Evolutionary conservation across 2,113 vertebrate genomes (phyloP), one percentile per base, ranked within the genome.

Genomic region (Salvelinus alpinus): DNA sequence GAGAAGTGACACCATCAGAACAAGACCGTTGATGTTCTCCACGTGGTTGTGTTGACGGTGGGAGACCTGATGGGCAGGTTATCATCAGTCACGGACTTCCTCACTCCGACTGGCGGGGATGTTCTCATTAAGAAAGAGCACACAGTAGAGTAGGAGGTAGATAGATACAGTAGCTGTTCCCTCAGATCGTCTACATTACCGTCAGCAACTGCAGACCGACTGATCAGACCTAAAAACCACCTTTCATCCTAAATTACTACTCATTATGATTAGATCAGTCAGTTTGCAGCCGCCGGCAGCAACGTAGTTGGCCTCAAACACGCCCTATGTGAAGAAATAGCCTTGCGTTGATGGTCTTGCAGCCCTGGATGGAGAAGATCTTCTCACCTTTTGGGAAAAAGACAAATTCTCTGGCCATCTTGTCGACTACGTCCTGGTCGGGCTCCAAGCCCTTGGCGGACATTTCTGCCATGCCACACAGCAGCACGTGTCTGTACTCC

Each of bases 281-380:
- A 54, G 48, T 54, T 14, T 16, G 48, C 12, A 54, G 14, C 3
- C 3, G 1, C 48, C 48, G 14, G 14, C 13, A 13, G 14, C 14
- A 51, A 12, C 48, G 3, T 51, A 51, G 48, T 1, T 1, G 48
- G 3, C 1, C 48, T 51, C 48, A 38, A 38, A 51, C 4, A 51
- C 0, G 3, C 14, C 4, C 14, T 51, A 12, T 64, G 64, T 75
- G 80, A 96, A 97, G n/a, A 83, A 95, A 98, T 85, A 98, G 70
- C 86, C 97, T 97, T 86, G 94, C 94, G 79, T 92, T 91, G 80
- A 99, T 96, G 4, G 94, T 94, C 89, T 99, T 99, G 90, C 98
- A 99, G 85, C 97, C 98, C 89, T 96, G 96, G 77, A 93, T 92
- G 0, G 97, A 94, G 71, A 96, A 99, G 67, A 98, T 87, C 20